Evolutionary conservation across 2,797 vertebrate genomes (phyloP), one percentile per base, ranked within the genome.

Genomic region (Pseudochirops cupreus): DNA sequence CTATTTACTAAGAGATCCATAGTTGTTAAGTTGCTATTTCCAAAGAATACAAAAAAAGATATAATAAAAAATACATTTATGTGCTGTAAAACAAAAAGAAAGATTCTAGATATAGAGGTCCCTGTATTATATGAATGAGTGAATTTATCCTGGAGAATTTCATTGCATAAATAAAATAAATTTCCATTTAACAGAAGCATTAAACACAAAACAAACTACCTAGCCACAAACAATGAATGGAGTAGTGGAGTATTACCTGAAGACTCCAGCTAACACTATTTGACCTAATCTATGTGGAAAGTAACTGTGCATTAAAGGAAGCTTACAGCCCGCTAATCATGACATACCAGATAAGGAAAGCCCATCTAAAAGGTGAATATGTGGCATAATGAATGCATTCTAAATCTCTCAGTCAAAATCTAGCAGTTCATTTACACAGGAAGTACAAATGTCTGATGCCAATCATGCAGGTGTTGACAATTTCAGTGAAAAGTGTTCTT

Each of bases 331-430:
- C 12, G 21, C 39, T 57, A 90, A 91, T 94, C 91, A 95, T 90
- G 53, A 95, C 6, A 6, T n/a, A 11, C 1, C 46, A 94, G 39
- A 91, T 87, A 52, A 92, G 31, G 94, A 82, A 13, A 29, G 6
- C 92, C 39, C 67, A 95, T 39, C n/a, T 94, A 96, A 97, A 97
- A 97, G 31, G 6, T 82, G 92, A 92, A 92, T 1, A 0, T 57
- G 52, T 90, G 18, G 55, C 56, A 91, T 91, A 92, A 90, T 94
- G 89, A 46, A 95, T 24, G 21, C 94, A 33, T 90, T 87, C 82
- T 5, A 46, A 53, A 93, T 56, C 58, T 53, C 94, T 39, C 67
- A 92, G n/a, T 94, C 56, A 97, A 98, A 98, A 98, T 0, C 0
- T 94, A 56, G 55, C 28, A 89, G 4, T 24, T 58, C 4, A n/a